Base-by-base conservation (phyloP, 2,113 vertebrate genomes). In the Leucopsar rothschildi region DNA sequence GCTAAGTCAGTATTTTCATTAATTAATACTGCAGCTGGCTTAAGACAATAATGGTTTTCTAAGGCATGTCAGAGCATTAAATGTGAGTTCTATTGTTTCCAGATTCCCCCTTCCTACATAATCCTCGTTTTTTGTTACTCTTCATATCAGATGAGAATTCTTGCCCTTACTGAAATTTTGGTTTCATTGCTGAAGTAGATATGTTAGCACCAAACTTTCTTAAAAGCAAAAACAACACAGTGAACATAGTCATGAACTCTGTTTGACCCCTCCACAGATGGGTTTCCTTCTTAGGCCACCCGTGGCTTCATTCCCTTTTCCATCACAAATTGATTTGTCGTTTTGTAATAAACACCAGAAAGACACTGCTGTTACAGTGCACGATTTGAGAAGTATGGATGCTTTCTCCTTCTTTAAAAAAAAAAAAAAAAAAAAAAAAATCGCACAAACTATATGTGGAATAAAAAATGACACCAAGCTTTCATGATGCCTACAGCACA, bases 341-440 rank as follows among this genome's bases (percentile, higher is more conserved):
- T 81, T 95, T 93, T 64, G 69, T 52, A 81, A 82, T 47, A 50
- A 73, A 83, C 21, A 70, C 27, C 39, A 86, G 27, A 53, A 86
- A 50, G 29, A 17, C 23, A 65, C 16, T 55, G 5, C 50, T 81
- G 45, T 68, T 82, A 69, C 9, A 71, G 15, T 27, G 31, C 31
- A 44, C 15, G 1, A 33, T 79, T 61, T 65, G 5, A 53, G 27
- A 68, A 86, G 5, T 7, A 81, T 5, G 3, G 16, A 22, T 16
- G 14, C 3, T 35, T 50, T 37, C n/a, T 35, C 25, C 27, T n/a
- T 40, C 20, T 35, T 33, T 6, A 42, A 22, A 42, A 64, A 72
- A 42, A 33, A 35, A 52, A 18, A 35, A 70, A 27, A 47, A 42
- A 15, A 42, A 15, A 53, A 1, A 49, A 76, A 10, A 1, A 50